These are phyloP conservation scores for Nephrotoma appendiculata DNA, from an alignment of 2,888 invertebrate species.

Conservation along the genomic window DNA sequence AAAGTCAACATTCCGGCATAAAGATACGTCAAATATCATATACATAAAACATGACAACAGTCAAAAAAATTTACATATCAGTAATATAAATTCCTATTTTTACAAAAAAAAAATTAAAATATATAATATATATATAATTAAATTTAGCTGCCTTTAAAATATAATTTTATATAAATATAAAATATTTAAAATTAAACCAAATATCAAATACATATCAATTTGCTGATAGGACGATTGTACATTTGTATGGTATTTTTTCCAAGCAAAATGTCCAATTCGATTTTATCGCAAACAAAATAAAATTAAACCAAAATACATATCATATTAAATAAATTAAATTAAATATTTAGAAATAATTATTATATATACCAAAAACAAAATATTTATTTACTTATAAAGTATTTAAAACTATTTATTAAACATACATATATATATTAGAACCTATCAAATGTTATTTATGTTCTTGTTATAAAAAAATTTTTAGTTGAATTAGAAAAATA, in stretches of 20 bases:
- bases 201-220: neutral
- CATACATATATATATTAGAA: neutral
- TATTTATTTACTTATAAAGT: neutral
- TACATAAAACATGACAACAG: neutral
- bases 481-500: neutral
- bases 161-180: neutral
- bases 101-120: neutral
- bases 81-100: neutral
- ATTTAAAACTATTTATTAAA: neutral
- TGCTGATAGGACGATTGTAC: neutral
- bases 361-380: neutral
- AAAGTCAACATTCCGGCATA: neutral
- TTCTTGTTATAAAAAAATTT: neutral
- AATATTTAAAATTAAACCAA: neutral
- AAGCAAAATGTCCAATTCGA: neutral
- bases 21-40: neutral
- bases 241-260: neutral
- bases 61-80: neutral
- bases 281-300: neutral
- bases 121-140: neutral
- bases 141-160: neutral
- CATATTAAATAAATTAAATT: neutral
- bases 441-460: conserved; percentile 4
- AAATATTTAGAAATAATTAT: neutral
- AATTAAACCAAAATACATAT: neutral